Conservation (phyloP, 2,888 invertebrate species). For the Anarsia innoxiella region DNA sequence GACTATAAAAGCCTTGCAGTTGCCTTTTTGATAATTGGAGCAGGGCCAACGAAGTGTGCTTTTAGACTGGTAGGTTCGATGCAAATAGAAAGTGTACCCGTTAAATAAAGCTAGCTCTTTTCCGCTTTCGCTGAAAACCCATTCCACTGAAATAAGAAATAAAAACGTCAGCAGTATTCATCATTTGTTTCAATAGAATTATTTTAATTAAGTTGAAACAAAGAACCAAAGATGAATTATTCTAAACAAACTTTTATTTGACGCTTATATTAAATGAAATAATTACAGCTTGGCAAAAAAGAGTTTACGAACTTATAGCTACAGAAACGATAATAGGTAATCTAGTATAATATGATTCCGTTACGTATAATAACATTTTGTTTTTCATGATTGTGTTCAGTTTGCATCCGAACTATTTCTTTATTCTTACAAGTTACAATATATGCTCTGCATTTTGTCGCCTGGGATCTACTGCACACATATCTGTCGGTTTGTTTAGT, state of each 20-base stretch:
- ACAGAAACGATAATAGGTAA: not conserved
- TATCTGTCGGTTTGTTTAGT: too few species aligned
- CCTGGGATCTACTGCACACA: too few species aligned
- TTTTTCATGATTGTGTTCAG: not conserved
- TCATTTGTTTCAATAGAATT: not conserved
- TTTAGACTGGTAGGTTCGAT: not conserved
- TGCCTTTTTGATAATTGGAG: not conserved
- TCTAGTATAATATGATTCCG: not conserved
- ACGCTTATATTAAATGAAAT: not conserved
- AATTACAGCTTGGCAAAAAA: not conserved
- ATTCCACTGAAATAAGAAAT: conserved; percentile 21
- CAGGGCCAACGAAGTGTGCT: conserved; percentile 9
- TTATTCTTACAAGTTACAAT: too few species aligned
- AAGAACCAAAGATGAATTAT: not conserved
- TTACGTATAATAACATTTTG: not conserved
- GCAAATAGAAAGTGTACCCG: conserved; percentile 29
- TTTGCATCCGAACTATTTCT: not conserved
- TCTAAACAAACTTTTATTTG: not conserved
- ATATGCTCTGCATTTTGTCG: too few species aligned
- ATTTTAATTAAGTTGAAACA: not conserved
- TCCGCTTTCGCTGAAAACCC: conserved; percentile 23
- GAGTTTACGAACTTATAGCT: not conserved
- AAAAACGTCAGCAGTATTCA: not conserved
- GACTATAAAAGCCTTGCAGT: not conserved
- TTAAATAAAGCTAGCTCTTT: conserved; percentile 26